These are phyloP conservation scores for Orius insidiosus DNA, from an alignment of 1,140 invertebrate species.

Conservation along the genomic window DNA sequence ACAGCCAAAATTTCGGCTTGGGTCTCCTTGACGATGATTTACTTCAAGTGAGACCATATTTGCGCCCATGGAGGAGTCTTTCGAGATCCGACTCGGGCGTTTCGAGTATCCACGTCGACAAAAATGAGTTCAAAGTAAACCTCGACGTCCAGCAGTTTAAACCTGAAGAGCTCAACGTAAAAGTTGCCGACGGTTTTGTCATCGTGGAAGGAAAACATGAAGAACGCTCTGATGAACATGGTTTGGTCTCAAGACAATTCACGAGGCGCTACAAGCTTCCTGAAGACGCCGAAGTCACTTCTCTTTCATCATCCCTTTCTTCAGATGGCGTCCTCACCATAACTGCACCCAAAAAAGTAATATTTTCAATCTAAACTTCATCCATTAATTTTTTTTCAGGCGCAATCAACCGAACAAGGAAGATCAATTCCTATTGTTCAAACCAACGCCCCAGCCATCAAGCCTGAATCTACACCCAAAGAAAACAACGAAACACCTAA, in stretches of 20 bases:
- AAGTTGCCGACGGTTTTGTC: slow-evolving; percentile 34
- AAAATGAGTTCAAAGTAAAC: background rate
- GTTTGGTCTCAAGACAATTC: slow-evolving; percentile 40
- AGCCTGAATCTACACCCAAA: no score
- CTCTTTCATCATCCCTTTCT: slow-evolving; percentile 36
- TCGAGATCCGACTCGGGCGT: slow-evolving; percentile 3
- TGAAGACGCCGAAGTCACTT: slow-evolving; percentile 35
- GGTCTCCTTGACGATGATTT: slow-evolving; percentile 1
- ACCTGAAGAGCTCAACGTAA: slow-evolving; percentile 60
- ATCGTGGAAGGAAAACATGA: slow-evolving; percentile 50
- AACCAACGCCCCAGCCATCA: no score
- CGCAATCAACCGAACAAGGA: no score
- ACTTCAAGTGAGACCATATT: slow-evolving; percentile 7
- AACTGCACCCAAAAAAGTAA: slow-evolving; percentile 31
- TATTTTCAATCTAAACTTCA: no score
- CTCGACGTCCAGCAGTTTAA: slow-evolving; percentile 53
- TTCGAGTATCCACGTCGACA: slow-evolving; percentile 1
- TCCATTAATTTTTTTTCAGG: no score
- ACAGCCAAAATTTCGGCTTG: slow-evolving; percentile 11
- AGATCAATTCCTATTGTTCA: no score
- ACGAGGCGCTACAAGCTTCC: slow-evolving; percentile 41
- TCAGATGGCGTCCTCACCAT: slow-evolving; percentile 42
- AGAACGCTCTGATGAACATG: slow-evolving; percentile 40
- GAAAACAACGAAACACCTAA: no score
- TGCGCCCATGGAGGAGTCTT: slow-evolving; percentile 12